Evolutionary conservation across 2,797 vertebrate species (phyloP), one percentile per base, ranked within the genome.

Genomic region (Manis crassicaudata): DNA sequence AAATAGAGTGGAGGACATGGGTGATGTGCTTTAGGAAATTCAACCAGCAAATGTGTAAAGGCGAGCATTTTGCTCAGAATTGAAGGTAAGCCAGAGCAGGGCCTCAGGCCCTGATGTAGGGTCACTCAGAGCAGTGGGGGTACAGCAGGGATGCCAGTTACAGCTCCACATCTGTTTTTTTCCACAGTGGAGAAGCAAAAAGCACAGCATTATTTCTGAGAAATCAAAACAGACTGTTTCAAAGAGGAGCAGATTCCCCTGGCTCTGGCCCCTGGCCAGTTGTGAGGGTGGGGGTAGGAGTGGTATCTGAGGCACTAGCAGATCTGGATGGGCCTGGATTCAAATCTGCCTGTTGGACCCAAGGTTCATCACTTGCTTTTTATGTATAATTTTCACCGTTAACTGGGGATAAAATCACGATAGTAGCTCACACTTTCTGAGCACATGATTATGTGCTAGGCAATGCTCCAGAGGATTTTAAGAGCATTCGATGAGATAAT

Each of bases 191-290:
- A 32, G 60, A 7, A 52, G 16, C 7, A 0, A 37, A 54, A 77
- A 35, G 9, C 4, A 2, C 46, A 11, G 23, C 2, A 0, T 72
- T 72, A 43, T 82, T 77, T 52, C 90, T 2, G 0, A 70, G 29
- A 60, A 56, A 17, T 52, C 27, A 13, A 3, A 73, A 80, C 56
- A 6, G 50, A 6, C 3, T 12, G 35, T 6, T 83, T 29, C 37
- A 29, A 67, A 9, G 14, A 2, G 37, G 7, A 12, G 18, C 40
- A 25, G 20, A 23, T n/a, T 50, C 54, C 35, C 92, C n/a, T n/a
- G 70, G 73, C 63, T 83, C 11, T 76, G 65, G 56, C 54, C 35
- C 92, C n/a, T n/a, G 70, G 73, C 63, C 50, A 23, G 23, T 60
- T 10, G 29, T 43, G 68, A 25, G 73, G 18, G 2, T 3, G 0